Evolutionary conservation across 2,113 vertebrate genomes (phyloP), one percentile per base, ranked within the genome.

Genomic region (Dendrocopos noguchii): DNA sequence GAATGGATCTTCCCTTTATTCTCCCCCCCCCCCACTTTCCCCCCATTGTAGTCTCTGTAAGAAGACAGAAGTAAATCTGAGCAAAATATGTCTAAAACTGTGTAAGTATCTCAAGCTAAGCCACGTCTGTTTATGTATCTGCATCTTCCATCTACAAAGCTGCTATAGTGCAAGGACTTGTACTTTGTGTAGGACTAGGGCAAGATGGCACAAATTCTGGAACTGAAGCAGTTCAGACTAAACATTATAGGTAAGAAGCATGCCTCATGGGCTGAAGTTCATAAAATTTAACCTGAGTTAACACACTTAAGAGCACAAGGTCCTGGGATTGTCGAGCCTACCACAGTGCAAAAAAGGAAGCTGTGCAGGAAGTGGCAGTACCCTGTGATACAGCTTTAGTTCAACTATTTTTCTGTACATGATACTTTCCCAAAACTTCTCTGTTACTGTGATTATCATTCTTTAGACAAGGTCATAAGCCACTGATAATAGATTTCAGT

Each of bases 101-200:
- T 70, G 61, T 10, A 53, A 8, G 14, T 63, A 29, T 21, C 34
- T 80, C 50, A 91, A 93, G n/a, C 24, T 44, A 46, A 85, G 56
- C 28, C 33, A n/a, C 0, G 0, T 42, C 52, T 27, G 0, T 47
- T 12, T 53, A 4, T 16, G 4, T 57, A 17, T 31, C 73, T 80
- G 50, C 12, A 5, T 56, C 74, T 74, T 75, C 57, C 59, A 53
- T 22, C 21, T 15, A 34, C 29, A 7, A 12, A 39, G 78, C 53
- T 90, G 39, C 53, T 34, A 2, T 3, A 27, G 18, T 4, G 19
- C 53, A 68, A 29, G 77, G 52, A 22, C 33, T 21, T 57, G 28
- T 52, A 33, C 33, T 80, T 70, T 42, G 10, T 46, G 22, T 21
- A 80, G 83, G 36, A 27, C 47, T 66, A 17, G n/a, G 52, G n/a